Conservation (phyloP, 2,888 invertebrate genomes). For the Pseudococcus viburni region DNA sequence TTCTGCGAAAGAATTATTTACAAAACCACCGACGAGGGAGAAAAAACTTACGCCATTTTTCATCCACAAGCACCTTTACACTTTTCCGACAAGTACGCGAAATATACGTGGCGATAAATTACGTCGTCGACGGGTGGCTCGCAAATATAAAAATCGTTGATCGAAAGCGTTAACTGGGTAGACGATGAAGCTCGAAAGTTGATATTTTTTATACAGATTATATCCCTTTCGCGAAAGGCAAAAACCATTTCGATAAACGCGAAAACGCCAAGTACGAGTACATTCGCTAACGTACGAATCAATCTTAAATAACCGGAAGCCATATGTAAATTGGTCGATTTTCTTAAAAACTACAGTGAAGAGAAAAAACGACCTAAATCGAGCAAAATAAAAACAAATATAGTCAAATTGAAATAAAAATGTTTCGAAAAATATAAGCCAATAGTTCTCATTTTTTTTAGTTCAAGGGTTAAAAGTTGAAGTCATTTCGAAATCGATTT, state of each 20-base stretch:
- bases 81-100: not conserved
- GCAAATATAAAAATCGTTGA: conserved; percentile 17
- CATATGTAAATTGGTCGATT: conserved; percentile 33
- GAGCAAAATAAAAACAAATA: conserved; percentile 15
- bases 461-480: not conserved
- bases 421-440: not conserved
- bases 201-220: conserved; percentile 41
- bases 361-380: not conserved
- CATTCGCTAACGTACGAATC: not conserved
- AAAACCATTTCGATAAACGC: not conserved
- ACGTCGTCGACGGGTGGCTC: not conserved
- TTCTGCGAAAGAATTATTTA: conserved; percentile 36
- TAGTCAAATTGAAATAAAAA: conserved; percentile 15
- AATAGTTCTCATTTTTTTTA: not conserved
- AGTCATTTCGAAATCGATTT: not conserved
- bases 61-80: conserved; percentile 41
- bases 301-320: conserved; percentile 28
- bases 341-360: not conserved
- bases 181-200: conserved; percentile 3
- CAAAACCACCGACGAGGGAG: conserved; percentile 6
- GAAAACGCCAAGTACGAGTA: no score
- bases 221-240: not conserved
- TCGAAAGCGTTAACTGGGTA: conserved; percentile 10
- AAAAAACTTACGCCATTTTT: conserved; percentile 49
- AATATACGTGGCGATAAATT: not conserved